A percentile compares a stretch with the other conserved stretches of the same genome.
These are phyloP conservation scores for Seladonia tumulorum DNA, from an alignment of 2,888 invertebrate genomes.

Conservation along the genomic window DNA sequence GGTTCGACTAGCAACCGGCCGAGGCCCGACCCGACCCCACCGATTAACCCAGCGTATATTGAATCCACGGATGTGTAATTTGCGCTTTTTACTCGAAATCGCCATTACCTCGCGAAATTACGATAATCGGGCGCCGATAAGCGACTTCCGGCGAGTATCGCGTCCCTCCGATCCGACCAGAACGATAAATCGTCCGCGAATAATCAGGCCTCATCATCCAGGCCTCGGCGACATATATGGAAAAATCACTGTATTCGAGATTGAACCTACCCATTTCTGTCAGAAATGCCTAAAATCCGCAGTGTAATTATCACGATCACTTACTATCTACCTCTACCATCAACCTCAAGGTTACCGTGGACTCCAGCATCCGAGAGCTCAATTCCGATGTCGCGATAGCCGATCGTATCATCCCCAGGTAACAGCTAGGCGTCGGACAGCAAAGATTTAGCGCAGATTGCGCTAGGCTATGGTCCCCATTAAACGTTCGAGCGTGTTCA, in stretches of 20 bases:
- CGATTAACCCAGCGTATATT: slow-evolving; percentile 57
- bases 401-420: not conserved
- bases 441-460: slow-evolving; percentile 17
- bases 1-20: slow-evolving; percentile 23
- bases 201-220: not conserved
- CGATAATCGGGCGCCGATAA: slow-evolving; percentile 44
- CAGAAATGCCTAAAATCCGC: not conserved
- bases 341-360: not conserved
- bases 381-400: not conserved
- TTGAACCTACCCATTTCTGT: not conserved
- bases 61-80: slow-evolving; percentile 55
- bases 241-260: too few species aligned
- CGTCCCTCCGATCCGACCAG: not conserved
- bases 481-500: slow-evolving; percentile 24
- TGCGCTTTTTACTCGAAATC: slow-evolving; percentile 35
- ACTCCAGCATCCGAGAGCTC: not conserved
- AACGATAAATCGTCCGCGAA: slow-evolving; percentile 22
- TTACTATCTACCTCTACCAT: not conserved
- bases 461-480: slow-evolving; percentile 7
- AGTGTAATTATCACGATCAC: not conserved
- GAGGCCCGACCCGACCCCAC: slow-evolving; percentile 7
- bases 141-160: slow-evolving; percentile 39
- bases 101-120: slow-evolving; percentile 31
- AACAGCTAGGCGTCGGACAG: not conserved
- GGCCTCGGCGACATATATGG: too few species aligned